A percentile compares a stretch with the other conserved stretches of the same genome.
Evolutionary conservation across 2,888 invertebrate genomes (phyloP).

Genomic region (Synergus umbraculus): DNA sequence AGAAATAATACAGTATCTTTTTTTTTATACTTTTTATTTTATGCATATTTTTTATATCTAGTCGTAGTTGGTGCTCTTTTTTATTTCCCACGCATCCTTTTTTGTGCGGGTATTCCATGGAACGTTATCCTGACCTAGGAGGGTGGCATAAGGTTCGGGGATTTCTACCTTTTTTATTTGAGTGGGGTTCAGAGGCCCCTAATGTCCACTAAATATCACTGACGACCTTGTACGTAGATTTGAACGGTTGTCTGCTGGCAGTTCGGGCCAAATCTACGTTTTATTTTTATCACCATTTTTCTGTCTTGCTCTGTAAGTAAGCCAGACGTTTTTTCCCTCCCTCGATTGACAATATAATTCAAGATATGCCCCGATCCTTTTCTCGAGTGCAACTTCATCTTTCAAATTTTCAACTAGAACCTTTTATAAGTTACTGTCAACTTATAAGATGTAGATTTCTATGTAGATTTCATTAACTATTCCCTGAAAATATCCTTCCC

Average conservation of each 20-base stretch:
- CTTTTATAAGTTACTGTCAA: too few species aligned
- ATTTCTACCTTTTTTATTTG: constrained; percentile 41
- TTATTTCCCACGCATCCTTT: constrained; percentile 11
- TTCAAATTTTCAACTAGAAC: not conserved
- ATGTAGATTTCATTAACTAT: too few species aligned
- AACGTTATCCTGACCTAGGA: constrained; percentile 17
- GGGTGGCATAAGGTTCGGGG: constrained; percentile 30
- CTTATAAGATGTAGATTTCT: too few species aligned
- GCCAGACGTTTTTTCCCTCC: constrained; percentile 28
- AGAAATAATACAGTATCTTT: too few species aligned
- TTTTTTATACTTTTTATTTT: not conserved
- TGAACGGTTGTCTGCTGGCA: constrained; percentile 35
- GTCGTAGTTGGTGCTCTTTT: not conserved
- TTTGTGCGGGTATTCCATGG: not conserved
- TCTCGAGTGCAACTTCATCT: not conserved
- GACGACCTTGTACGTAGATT: constrained; percentile 42
- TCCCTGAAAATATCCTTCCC: too few species aligned
- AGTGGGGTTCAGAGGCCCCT: constrained; percentile 29
- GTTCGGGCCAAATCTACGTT: constrained; percentile 40
- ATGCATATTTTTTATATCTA: not conserved
- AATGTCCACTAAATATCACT: constrained; percentile 43
- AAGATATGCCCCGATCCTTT: not conserved
- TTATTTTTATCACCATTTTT: constrained; percentile 43
- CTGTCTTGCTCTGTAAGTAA: constrained; percentile 34
- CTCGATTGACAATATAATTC: constrained; percentile 18